Evolutionary conservation across 2,797 vertebrate species (phyloP).

Genomic region (Periparus ater): DNA sequence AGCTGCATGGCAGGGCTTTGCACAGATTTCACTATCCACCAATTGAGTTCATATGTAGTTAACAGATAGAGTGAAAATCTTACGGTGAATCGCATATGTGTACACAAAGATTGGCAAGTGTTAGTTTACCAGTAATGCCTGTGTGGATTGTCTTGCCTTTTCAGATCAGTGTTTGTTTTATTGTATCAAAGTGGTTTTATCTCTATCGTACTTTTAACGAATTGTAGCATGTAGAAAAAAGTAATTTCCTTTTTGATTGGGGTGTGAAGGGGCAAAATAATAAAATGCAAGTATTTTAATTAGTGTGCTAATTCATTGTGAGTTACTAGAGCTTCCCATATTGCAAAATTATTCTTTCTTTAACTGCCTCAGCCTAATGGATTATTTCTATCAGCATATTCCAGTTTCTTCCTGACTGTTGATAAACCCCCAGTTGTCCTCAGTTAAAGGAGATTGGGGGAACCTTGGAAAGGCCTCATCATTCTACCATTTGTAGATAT

Average conservation of each 20-base stretch:
- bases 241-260: neutral
- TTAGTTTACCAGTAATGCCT: neutral
- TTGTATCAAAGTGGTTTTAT: neutral
- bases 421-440: accelerated
- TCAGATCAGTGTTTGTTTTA: neutral
- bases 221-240: neutral
- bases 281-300: neutral
- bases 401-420: neutral
- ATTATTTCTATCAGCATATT: neutral
- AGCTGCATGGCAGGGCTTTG: neutral
- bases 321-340: neutral
- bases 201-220: neutral
- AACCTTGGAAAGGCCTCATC: neutral
- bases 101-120: neutral
- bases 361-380: neutral
- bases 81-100: neutral
- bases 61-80: neutral
- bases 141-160: neutral
- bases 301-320: neutral
- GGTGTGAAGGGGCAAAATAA: neutral
- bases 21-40: neutral
- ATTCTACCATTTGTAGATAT: neutral
- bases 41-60: neutral
- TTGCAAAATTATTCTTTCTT: neutral
- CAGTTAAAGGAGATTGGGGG: neutral